These are phyloP conservation scores for Cerceris ruficornis DNA, from an alignment of 2,888 invertebrate species.

Conservation along the genomic window DNA sequence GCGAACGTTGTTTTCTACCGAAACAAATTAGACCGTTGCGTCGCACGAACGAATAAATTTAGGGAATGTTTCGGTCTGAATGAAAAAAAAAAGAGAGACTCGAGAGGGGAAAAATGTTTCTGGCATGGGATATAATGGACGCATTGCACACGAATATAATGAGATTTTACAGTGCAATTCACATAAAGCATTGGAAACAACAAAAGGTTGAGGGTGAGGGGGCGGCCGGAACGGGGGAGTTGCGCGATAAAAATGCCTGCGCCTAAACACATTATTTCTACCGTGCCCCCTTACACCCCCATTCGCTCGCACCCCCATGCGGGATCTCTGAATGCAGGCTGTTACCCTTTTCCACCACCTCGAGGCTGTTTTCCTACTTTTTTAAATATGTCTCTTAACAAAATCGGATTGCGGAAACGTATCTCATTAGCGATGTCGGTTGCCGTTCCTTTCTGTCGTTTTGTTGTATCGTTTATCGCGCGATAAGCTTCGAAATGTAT, in stretches of 20 bases:
- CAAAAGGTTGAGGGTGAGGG: slow-evolving; percentile 61
- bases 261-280: slow-evolving; percentile 78
- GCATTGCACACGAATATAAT: slow-evolving; percentile 78
- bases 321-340: slow-evolving; percentile 57
- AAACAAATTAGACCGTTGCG: slow-evolving; percentile 68
- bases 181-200: slow-evolving; percentile 79
- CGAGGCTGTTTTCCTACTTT: slow-evolving; percentile 35
- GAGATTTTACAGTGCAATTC: slow-evolving; percentile 80
- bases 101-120: slow-evolving; percentile 73
- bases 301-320: slow-evolving; percentile 35
- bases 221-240: slow-evolving; percentile 29
- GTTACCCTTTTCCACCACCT: slow-evolving; percentile 53
- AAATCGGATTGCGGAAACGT: slow-evolving; percentile 35
- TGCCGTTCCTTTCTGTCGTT: slow-evolving; percentile 31
- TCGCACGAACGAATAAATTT: slow-evolving; percentile 72
- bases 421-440: slow-evolving; percentile 47
- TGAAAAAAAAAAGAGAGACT: slow-evolving; percentile 43
- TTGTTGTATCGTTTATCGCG: slow-evolving; percentile 14
- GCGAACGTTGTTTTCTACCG: slow-evolving; percentile 60
- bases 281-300: slow-evolving; percentile 59
- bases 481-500: neutral
- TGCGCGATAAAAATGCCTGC: slow-evolving; percentile 75
- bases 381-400: slow-evolving; percentile 35
- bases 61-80: slow-evolving; percentile 66
- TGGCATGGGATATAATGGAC: slow-evolving; percentile 76